These are phyloP conservation scores for Helleia helle DNA, from an alignment of 2,888 invertebrate species.

Conservation along the genomic window DNA sequence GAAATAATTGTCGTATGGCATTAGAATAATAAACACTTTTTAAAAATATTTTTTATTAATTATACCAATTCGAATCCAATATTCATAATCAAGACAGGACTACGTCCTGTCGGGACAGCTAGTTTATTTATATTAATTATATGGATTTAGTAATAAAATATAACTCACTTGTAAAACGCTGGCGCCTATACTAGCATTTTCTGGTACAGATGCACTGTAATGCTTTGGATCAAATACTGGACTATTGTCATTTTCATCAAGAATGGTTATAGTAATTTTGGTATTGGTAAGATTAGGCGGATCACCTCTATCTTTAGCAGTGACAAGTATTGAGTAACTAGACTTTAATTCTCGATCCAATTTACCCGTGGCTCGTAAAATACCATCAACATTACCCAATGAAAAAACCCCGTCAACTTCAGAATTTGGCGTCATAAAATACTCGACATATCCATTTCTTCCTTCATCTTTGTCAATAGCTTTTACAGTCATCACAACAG, in stretches of 20 bases:
- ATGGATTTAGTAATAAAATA: no score
- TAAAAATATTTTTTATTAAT: no score
- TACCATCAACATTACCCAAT: conserved; percentile 89
- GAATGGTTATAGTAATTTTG: conserved; percentile 80
- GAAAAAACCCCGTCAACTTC: conserved; percentile 81
- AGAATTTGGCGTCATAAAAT: conserved; percentile 81
- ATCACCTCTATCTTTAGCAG: conserved; percentile 92
- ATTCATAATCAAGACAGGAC: no score
- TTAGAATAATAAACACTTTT: no score
- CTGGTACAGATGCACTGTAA: conserved; percentile 91
- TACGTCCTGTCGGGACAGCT: no score
- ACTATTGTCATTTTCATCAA: conserved; percentile 93
- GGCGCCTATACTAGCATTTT: conserved; percentile 95
- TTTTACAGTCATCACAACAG: conserved; percentile 91
- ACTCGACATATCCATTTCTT: conserved; percentile 92
- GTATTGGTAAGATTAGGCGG: conserved; percentile 82
- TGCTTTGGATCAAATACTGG: conserved; percentile 92
- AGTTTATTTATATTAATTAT: no score
- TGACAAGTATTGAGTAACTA: conserved; percentile 83
- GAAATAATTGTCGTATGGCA: no score
- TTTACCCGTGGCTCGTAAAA: conserved; percentile 87
- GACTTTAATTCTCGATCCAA: conserved; percentile 88
- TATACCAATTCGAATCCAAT: no score
- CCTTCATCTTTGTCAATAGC: conserved; percentile 93
- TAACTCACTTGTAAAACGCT: conserved; percentile 86